Evolutionary conservation across 2,888 invertebrate species (phyloP), one percentile per base, ranked within the genome.

Genomic region (Apodemia hepburni): DNA sequence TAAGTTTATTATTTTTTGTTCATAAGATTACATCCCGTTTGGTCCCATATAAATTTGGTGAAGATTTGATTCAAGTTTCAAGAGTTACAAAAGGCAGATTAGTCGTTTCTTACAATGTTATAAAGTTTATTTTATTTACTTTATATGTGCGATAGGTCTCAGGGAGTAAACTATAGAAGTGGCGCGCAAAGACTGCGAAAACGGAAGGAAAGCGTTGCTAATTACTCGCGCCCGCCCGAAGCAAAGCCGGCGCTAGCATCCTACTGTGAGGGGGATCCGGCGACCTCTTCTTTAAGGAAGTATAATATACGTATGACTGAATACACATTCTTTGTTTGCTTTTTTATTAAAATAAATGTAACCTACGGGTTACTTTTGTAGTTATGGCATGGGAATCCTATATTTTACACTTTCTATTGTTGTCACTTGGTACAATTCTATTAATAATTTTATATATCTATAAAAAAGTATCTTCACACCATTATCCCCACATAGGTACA

Each of bases 121-220:
- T 29, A 0, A 9, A 0, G 9, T 9, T 35, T 35, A 35, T 8
- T 35, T 35, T 1, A 35, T 35, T 35, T 8, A 8, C 9, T 35
- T 35, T 2, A 35, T 35, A 9, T 49, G 18, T 49, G 49, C 18
- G 49, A 17, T 49, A 15, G 49, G 18, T 49, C 49, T 49, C 15
- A 49, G 17, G 18, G 17, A 17, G 49, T 15, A 42, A 27, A 17
- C 17, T 51, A 51, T 17, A 49, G 49, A 51, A 51, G 22, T 54
- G 65, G 69, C 62, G 72, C 68, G 69, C 66, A 68, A 67, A 66
- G 66, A 71, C 69, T 73, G 69, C 68, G 70, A 70, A 70, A 76
- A 75, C 87, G 89, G 88, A 88, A 88, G 88, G 87, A 88, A 87
- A 76, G 79, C 82, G 74, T 72, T 74, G 84, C 88, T 89, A 89